Percentiles rank a stretch among this genome's conserved stretches.
Evolutionary conservation across 2,888 invertebrate genomes (phyloP).

Genomic region (Andrena flavipes): DNA sequence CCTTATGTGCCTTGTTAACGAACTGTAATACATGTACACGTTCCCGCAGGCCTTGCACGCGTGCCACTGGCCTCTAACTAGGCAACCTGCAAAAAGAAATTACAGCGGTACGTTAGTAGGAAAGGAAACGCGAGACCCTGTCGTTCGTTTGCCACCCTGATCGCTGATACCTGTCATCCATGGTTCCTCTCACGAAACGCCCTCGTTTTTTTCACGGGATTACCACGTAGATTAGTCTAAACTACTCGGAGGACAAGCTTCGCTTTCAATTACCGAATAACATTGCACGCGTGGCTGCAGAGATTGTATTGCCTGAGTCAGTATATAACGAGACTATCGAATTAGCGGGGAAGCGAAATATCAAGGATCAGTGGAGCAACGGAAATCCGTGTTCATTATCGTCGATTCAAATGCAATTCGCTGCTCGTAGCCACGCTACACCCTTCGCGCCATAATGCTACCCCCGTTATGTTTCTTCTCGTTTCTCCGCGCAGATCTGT

Average conservation of each 20-base stretch:
- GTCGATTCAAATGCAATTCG: not conserved
- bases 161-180: constrained; percentile 17
- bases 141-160: constrained; percentile 8
- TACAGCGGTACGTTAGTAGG: constrained; percentile 58
- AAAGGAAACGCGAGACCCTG: not conserved
- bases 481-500: too few relatives aligned
- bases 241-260: too few relatives aligned
- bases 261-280: too few relatives aligned
- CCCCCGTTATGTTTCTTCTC: too few relatives aligned
- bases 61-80: constrained; percentile 63
- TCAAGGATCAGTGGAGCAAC: constrained; percentile 22
- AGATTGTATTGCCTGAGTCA: too few relatives aligned
- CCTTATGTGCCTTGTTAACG: constrained; percentile 78
- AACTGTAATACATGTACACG: constrained; percentile 78
- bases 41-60: constrained; percentile 78
- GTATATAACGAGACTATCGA: not conserved
- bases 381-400: not conserved
- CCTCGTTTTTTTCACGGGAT: too few relatives aligned
- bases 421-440: not conserved
- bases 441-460: not conserved
- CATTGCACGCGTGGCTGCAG: too few relatives aligned
- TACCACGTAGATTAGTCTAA: too few relatives aligned
- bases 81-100: constrained; percentile 75
- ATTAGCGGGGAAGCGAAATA: constrained; percentile 9
- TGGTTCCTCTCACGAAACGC: too few relatives aligned